Conservation (phyloP, 2,113 vertebrate species). For the Apodemus sylvaticus region DNA sequence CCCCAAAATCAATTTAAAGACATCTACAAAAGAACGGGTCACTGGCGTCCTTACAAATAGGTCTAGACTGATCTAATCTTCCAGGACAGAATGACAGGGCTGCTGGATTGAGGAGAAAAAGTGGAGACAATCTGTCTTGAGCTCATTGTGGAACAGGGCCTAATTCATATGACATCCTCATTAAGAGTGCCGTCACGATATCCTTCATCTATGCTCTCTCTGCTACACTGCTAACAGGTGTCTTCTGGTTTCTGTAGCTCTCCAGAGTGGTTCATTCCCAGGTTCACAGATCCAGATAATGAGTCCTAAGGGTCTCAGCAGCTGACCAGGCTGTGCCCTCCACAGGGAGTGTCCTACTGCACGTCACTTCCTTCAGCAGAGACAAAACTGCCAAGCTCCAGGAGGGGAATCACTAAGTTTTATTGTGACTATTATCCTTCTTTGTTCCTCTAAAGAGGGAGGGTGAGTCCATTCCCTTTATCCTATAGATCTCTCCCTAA, state of each 20-base stretch:
- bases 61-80: constrained; percentile 63
- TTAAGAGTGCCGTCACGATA: constrained; percentile 43
- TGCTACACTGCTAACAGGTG: not conserved
- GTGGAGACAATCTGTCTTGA: constrained; percentile 41
- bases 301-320: not conserved
- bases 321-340: not conserved
- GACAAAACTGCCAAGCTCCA: not conserved
- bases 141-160: constrained; percentile 22
- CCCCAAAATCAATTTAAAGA: constrained; percentile 63
- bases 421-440: not conserved
- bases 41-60: constrained; percentile 48
- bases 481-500: not conserved
- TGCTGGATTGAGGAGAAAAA: constrained; percentile 45
- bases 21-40: constrained; percentile 56
- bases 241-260: not conserved
- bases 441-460: not conserved
- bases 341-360: not conserved
- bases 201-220: not conserved
- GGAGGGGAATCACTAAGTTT: not conserved
- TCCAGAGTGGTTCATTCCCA: not conserved
- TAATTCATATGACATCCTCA: not conserved
- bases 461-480: not conserved
- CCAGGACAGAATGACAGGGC: constrained; percentile 44
- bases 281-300: not conserved
- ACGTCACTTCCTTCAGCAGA: not conserved